Base-by-base conservation (phyloP, 2,113 vertebrate genomes). In the Sapayoa aenigma region DNA sequence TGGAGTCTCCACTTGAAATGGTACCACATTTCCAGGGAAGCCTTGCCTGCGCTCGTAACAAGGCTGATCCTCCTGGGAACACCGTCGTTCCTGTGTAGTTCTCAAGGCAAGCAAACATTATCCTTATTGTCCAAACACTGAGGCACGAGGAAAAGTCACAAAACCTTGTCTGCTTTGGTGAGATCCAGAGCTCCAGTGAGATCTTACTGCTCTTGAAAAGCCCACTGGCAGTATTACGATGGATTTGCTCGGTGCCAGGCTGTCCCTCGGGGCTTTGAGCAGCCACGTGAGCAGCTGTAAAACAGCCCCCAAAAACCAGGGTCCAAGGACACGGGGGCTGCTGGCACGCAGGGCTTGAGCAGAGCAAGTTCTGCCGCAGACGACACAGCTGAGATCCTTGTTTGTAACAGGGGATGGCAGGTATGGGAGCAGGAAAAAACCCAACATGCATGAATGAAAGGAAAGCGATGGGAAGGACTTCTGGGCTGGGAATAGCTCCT, bases 351-450 rank as follows among this genome's bases (percentile, higher is more conserved):
- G 53, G 46, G 75, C 78, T 58, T 2, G 2, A 71, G 83, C 95
- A 92, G 76, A 77, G 78, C 73, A 86, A 90, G 84, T 25, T 66
- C 94, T 93, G 87, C 91, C 62, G 16, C 55, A 77, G 87, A 35
- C 93, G 94, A 84, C 66, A 87, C 75, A 52, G 84, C 85, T 95
- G 97, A 77, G 62, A 74, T 71, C 68, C 90, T 58, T 56, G 9
- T 87, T 84, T 89, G 49, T 90, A 90, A 66, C 87, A 69, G 74
- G 84, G 90, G 94, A 94, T 55, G 84, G 95, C 55, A 52, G 74
- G 76, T 97, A 95, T 79, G 82, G 93, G 95, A 95, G 96, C 76
- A 95, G 93, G 92, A 96, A 30, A 84, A 73, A 30, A 27, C 12
- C 49, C 33, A 47, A 44, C 15, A 53, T 25, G 68, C 62, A 79